Evolutionary conservation across 2,113 vertebrate species (phyloP), one percentile per base, ranked within the genome.

Genomic region (Girardinichthys multiradiatus): DNA sequence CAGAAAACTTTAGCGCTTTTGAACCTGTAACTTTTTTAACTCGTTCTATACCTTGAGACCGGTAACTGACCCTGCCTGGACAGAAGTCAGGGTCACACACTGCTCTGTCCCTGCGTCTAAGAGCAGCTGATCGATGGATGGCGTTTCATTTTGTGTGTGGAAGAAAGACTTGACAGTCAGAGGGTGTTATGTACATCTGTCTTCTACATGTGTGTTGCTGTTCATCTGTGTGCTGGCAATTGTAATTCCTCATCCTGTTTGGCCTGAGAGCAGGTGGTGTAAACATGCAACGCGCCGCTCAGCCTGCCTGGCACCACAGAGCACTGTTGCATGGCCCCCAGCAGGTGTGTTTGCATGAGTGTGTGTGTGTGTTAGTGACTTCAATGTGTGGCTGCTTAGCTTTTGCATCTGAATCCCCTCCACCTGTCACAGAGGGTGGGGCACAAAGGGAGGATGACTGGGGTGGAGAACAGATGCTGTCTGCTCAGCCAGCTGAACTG

Each of bases 401-500:
- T 69, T 37, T 48, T 19, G 74, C 70, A 58, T 74, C 77, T 79
- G 74, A 89, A 91, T 86, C 86, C 83, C 83, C 72, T 84, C 87
- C 92, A 93, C 92, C 92, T 93, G 92, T 93, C 90, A 83, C 80
- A 64, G 39, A 81, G 90, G 88, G 90, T 80, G 79, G 87, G 84
- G 89, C 70, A 74, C 69, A 78, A 69, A 76, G 82, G 86, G 83
- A 87, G 72, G 85, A 84, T 82, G 85, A 86, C 74, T n/a, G 68
- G 81, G 80, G 69, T 57, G 19, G 64, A 68, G 86, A 91, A 87
- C 92, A 93, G 90, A 91, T 92, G 92, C 91, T 76, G 86, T 87
- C 81, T 85, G 78, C 88, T 89, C 86, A 92, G 86, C 76, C 82
- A 76, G 74, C 68, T 57, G 57, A 29, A 80, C 71, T 63, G 77